Evolutionary conservation across 2,888 invertebrate genomes (phyloP).

Genomic region (Drosophila antonietae): DNA sequence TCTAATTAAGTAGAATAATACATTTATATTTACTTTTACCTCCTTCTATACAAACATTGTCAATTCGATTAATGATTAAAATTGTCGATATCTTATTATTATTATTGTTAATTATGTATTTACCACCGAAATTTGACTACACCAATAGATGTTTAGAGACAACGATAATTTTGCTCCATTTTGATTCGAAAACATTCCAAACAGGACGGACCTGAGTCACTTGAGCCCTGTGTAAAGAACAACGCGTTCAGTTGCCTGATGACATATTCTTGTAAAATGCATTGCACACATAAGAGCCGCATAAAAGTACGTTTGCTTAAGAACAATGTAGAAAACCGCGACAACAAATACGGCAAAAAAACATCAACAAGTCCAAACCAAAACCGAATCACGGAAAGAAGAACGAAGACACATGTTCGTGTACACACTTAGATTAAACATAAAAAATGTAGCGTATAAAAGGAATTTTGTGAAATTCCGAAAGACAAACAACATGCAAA

Average conservation of each 20-base stretch:
- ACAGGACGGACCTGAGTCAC: not conserved
- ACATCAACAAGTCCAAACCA: constrained; percentile 19
- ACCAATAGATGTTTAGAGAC: not conserved
- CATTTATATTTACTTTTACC: too few species aligned
- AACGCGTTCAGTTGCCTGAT: constrained; percentile 49
- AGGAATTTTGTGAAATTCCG: constrained; percentile 75
- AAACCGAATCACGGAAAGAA: constrained; percentile 57
- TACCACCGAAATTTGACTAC: not conserved
- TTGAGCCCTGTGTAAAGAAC: constrained; percentile 41
- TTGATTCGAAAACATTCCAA: not conserved
- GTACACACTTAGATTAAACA: constrained; percentile 68
- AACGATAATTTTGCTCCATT: not conserved
- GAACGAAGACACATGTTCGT: constrained; percentile 46
- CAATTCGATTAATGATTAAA: too few species aligned
- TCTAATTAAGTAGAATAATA: too few species aligned
- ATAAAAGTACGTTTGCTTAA: constrained; percentile 57
- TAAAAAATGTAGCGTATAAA: constrained; percentile 65
- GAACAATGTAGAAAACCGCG: constrained; percentile 69
- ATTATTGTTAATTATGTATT: not conserved
- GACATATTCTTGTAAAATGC: constrained; percentile 62
- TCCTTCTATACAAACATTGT: too few species aligned
- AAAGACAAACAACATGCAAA: constrained; percentile 64
- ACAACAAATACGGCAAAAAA: constrained; percentile 74
- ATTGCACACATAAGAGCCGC: constrained; percentile 55
- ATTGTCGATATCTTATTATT: too few species aligned